phyloP scores from a whole-genome alignment of 2,888 invertebrate genomes.

The Emmelina monodactyla region DNA sequence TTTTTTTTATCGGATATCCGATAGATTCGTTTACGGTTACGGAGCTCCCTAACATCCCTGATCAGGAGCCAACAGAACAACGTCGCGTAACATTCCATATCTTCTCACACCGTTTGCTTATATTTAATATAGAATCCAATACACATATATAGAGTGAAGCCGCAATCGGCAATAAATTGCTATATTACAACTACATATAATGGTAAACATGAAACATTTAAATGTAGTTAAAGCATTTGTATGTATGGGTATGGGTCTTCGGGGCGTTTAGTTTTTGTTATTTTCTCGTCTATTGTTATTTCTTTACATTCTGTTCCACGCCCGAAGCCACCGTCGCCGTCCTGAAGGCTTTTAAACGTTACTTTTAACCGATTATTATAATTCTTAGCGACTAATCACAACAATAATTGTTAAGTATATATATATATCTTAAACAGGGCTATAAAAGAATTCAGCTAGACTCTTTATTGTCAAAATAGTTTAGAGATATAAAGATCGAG shows the following conservation, averaged over 20 bases:
- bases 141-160: conserved; percentile 33
- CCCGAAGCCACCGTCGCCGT: conserved; percentile 50
- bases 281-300: too few species aligned
- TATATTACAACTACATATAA: conserved; percentile 48
- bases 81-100: too few species aligned
- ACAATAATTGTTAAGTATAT: conserved; percentile 33
- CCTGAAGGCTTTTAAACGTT: conserved; percentile 51
- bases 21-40: too few species aligned
- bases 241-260: conserved; percentile 37
- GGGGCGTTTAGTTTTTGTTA: conserved; percentile 20
- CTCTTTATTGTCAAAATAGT: background rate
- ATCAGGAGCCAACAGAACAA: too few species aligned
- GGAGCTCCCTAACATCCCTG: too few species aligned
- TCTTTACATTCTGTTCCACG: too few species aligned
- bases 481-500: too few species aligned
- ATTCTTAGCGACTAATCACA: conserved; percentile 56
- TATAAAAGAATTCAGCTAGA: background rate
- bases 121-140: conserved; percentile 29
- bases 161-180: conserved; percentile 25
- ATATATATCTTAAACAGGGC: conserved; percentile 11
- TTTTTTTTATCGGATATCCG: too few species aligned
- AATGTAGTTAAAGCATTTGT: conserved; percentile 62
- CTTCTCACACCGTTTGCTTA: too few species aligned
- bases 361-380: conserved; percentile 31
- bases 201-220: conserved; percentile 55